These are phyloP conservation scores for Pangasius macronema DNA, from an alignment of 2,797 vertebrate genomes.

Conservation along the genomic window DNA sequence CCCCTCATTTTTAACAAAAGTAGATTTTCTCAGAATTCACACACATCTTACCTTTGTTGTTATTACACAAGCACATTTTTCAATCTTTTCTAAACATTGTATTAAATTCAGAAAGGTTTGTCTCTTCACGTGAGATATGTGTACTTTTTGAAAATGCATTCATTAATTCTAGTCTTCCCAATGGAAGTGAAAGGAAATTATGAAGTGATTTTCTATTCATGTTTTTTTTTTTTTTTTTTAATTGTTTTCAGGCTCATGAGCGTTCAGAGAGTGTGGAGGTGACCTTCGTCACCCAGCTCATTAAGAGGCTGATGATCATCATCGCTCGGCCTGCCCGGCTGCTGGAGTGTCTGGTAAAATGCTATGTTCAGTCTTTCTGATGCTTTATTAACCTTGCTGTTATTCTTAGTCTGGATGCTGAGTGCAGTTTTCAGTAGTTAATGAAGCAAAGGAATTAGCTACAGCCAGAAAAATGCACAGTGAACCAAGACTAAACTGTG, in stretches of 20 bases:
- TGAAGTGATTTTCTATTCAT: not conserved
- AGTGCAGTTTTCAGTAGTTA: slow-evolving; percentile 28
- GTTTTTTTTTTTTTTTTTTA: not conserved
- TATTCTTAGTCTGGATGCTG: slow-evolving; percentile 5
- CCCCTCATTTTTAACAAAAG: not conserved
- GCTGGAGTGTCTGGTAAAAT: slow-evolving; percentile 93
- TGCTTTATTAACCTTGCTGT: slow-evolving; percentile 21
- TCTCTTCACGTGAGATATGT: not conserved
- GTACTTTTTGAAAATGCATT: not conserved
- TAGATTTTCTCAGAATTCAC: not conserved
- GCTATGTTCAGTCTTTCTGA: slow-evolving; percentile 18
- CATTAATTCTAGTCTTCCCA: not conserved
- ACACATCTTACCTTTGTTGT: no score
- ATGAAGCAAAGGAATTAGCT: slow-evolving; percentile 1
- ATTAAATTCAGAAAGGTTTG: not conserved
- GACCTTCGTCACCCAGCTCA: slow-evolving; percentile 90
- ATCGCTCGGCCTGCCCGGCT: slow-evolving; percentile 93
- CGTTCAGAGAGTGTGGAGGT: slow-evolving; percentile 93
- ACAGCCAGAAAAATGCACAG: not conserved
- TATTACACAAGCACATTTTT: not conserved
- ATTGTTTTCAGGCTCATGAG: slow-evolving; percentile 83
- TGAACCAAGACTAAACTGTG: slow-evolving; percentile 19
- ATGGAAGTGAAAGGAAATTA: not conserved
- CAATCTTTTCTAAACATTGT: not conserved
- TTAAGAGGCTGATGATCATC: slow-evolving; percentile 94